Evolutionary conservation across 2,888 invertebrate species (phyloP).

Genomic region (Keiferia lycopersicella): DNA sequence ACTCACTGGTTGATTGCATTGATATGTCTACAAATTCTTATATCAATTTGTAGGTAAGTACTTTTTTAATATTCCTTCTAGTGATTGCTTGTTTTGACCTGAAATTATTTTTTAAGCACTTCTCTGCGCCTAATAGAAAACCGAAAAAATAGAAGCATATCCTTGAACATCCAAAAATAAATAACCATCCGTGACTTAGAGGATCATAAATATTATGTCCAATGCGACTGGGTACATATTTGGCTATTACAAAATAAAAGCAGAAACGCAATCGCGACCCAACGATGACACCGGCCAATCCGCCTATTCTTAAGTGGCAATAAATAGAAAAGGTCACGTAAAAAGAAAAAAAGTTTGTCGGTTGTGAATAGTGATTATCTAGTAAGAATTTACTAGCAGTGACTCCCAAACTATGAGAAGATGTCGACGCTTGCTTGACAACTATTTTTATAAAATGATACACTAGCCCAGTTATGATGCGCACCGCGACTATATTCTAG

Average conservation of each 20-base stretch:
- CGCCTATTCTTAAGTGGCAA: conserved; percentile 3
- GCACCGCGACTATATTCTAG: too few relatives aligned
- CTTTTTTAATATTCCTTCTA: too few relatives aligned
- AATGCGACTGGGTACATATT: conserved; percentile 13
- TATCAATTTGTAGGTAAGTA: too few relatives aligned
- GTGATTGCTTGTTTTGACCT: too few relatives aligned
- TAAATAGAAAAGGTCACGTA: conserved; percentile 43
- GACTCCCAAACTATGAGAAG: background rate
- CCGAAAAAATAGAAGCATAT: background rate
- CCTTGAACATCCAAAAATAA: background rate
- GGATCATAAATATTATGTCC: conserved; percentile 4
- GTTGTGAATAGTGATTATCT: conserved; percentile 1
- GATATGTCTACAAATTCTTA: too few relatives aligned
- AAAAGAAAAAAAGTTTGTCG: conserved; percentile 30
- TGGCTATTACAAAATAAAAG: conserved; percentile 13
- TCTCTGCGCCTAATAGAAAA: background rate
- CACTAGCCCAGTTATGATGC: too few relatives aligned
- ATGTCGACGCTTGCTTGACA: too few relatives aligned
- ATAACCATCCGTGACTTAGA: background rate
- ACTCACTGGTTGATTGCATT: too few relatives aligned
- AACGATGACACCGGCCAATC: conserved; percentile 1
- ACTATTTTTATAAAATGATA: too few relatives aligned
- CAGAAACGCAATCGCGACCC: conserved; percentile 12
- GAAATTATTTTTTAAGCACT: background rate
- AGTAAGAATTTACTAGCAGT: background rate